Conservation (phyloP, 2,797 vertebrate species). For the Odontamblyopus rebecca region DNA sequence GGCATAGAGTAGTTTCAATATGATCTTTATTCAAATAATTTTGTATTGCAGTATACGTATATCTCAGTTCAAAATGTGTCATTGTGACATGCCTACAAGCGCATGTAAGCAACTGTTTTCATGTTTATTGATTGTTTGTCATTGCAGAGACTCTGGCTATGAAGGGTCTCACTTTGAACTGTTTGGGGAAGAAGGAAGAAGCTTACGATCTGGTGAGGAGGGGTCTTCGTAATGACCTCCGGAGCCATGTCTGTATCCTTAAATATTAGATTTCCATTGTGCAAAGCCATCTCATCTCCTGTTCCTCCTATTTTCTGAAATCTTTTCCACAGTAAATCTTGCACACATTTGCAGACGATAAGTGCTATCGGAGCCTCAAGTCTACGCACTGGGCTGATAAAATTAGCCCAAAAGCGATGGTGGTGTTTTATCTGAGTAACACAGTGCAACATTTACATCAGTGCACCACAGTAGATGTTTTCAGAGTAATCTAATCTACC, state of each 20-base stretch:
- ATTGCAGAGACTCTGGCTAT: constrained; percentile 91
- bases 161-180: constrained; percentile 98
- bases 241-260: constrained; percentile 99
- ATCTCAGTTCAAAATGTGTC: no score
- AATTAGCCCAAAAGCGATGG: neutral
- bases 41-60: no score
- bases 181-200: constrained; percentile 98
- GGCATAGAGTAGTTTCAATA: no score
- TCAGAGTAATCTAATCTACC: neutral
- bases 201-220: constrained; percentile 96
- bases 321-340: constrained; percentile 12
- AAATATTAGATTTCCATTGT: constrained; percentile 7
- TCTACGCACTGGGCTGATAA: constrained; percentile 25
- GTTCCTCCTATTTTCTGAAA: constrained; percentile 14
- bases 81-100: no score
- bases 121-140: neutral
- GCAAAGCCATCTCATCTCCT: constrained; percentile 5
- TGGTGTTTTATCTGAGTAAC: constrained; percentile 17
- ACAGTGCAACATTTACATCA: neutral
- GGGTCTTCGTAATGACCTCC: constrained; percentile 96
- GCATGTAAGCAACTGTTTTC: neutral
- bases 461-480: neutral
- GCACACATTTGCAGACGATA: constrained; percentile 25
- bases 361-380: constrained; percentile 20
- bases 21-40: no score